Base-by-base conservation (phyloP, 1,140 invertebrate species). In the Gonioctena quinquepunctata region DNA sequence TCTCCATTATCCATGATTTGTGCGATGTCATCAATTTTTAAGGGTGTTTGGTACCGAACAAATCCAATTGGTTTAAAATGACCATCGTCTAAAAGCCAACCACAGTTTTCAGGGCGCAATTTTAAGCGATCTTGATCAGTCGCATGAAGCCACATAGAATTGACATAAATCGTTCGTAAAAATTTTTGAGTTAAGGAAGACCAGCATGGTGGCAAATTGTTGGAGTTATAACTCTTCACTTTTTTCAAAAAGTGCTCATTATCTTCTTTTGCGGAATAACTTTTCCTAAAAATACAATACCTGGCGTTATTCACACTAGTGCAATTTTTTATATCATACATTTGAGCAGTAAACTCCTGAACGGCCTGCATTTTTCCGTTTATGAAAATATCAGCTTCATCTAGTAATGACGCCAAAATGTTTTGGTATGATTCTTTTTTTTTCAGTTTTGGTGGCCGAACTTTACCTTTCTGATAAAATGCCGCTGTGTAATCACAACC, bases 341-440 rank as follows among this genome's bases (percentile, higher is more conserved):
- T 67, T 16, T 18, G 22, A 57, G 8, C 13, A 11, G 54, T 28
- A 54, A 54, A 54, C 16, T 54, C 48, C 13, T 66, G 64, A 23
- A 33, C 28, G n/a, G 28, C 28, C 28, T 33, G 28, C 16, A 49
- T 50, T 50, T 65, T 67, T 59, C 59, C 52, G 22, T 33, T 21
- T 19, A 28, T 28, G 33, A 67, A 59, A 67, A 67, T 67, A 33
- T 67, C 66, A n/a, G 54, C 66, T 59, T 60, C 33, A 67, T 67
- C 33, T 33, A 16, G 22, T 67, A 67, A 67, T 22, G 27, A 49
- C 11, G 25, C 28, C 52, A 66, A 66, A 23, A 66, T 21, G 33
- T 6, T 67, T 49, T 57, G 50, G 16, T 67, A 67, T 23, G 22
- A 27, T 42, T 67, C 66, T 21, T 67, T 59, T 67, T 62, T 49